Evolutionary conservation across 1,140 invertebrate species (phyloP).

Genomic region (Drosophila erecta): DNA sequence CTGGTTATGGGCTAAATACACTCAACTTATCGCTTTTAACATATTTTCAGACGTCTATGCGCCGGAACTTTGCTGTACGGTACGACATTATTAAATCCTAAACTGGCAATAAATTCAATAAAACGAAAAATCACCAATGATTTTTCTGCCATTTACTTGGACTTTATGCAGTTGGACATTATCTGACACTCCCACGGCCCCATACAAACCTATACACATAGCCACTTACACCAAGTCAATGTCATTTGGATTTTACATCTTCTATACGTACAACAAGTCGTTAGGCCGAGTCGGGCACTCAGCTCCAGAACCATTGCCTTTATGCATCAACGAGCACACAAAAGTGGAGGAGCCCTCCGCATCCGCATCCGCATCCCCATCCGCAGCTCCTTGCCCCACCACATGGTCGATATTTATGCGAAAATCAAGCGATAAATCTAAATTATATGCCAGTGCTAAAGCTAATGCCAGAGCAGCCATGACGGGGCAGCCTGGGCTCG

Average conservation of each 20-base stretch:
- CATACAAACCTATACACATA: conserved; percentile 1
- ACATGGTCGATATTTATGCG: conserved; percentile 80
- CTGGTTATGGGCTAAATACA: conserved; percentile 8
- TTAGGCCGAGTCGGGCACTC: conserved; percentile 69
- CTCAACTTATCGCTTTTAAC: conserved; percentile 7
- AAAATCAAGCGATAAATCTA: conserved; percentile 80
- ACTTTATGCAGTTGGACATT: conserved; percentile 54
- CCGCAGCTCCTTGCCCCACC: background rate
- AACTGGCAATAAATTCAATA: conserved; percentile 52
- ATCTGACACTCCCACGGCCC: conserved; percentile 42
- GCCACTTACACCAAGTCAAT: conserved; percentile 34
- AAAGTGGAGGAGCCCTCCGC: conserved; percentile 42
- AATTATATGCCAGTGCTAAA: conserved; percentile 77
- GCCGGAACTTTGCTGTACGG: conserved; percentile 21
- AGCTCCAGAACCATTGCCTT: conserved; percentile 64
- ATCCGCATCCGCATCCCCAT: background rate
- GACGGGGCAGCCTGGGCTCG: conserved; percentile 41
- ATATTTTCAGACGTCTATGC: conserved; percentile 8
- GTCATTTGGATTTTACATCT: conserved; percentile 70
- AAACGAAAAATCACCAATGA: conserved; percentile 60
- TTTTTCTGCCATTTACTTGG: conserved; percentile 54
- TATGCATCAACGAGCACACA: conserved; percentile 73
- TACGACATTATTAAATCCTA: conserved; percentile 45
- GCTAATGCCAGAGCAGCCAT: conserved; percentile 42
- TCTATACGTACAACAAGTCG: conserved; percentile 61